Percentiles rank a stretch among this genome's conserved stretches.
phyloP scores from a whole-genome alignment of 2,888 invertebrate species.

The Myathropa florea region DNA sequence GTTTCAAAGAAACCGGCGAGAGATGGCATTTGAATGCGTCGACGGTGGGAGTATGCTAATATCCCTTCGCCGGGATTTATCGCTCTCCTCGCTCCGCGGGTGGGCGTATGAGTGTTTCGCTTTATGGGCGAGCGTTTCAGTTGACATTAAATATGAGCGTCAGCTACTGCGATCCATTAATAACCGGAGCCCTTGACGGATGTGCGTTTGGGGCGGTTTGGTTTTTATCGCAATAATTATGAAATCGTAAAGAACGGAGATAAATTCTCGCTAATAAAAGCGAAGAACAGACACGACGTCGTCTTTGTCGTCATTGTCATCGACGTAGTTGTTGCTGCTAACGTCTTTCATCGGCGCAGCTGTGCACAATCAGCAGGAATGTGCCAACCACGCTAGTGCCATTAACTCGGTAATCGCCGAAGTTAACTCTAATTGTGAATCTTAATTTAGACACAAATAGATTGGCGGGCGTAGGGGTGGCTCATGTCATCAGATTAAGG shows the following conservation, averaged over 20 bases:
- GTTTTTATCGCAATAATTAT: conserved; percentile 64
- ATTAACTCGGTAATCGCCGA: conserved; percentile 43
- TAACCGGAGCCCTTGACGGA: conserved; percentile 3
- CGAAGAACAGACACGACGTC: background rate
- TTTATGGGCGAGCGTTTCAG: conserved; percentile 38
- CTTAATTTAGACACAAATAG: background rate
- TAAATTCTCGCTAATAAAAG: conserved; percentile 39
- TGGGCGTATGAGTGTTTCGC: conserved; percentile 46
- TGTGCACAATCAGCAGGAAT: conserved; percentile 27
- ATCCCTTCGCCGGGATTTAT: conserved; percentile 56
- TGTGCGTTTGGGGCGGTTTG: background rate
- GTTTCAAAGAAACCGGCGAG: conserved; percentile 5
- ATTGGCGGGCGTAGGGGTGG: background rate
- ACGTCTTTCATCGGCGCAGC: background rate
- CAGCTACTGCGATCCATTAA: conserved; percentile 28
- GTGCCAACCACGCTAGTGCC: conserved; percentile 28
- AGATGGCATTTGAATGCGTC: conserved; percentile 34
- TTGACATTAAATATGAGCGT: conserved; percentile 49
- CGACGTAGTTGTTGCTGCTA: background rate
- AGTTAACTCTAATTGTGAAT: conserved; percentile 30
- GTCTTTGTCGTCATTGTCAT: background rate
- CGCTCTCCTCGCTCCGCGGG: background rate
- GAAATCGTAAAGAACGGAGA: conserved; percentile 51
- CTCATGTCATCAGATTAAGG: background rate
- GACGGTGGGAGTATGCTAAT: conserved; percentile 57